These are phyloP conservation scores for Diadema setosum DNA, from an alignment of 35 echinoderm and acorn worm genomes.

Conservation along the genomic window DNA sequence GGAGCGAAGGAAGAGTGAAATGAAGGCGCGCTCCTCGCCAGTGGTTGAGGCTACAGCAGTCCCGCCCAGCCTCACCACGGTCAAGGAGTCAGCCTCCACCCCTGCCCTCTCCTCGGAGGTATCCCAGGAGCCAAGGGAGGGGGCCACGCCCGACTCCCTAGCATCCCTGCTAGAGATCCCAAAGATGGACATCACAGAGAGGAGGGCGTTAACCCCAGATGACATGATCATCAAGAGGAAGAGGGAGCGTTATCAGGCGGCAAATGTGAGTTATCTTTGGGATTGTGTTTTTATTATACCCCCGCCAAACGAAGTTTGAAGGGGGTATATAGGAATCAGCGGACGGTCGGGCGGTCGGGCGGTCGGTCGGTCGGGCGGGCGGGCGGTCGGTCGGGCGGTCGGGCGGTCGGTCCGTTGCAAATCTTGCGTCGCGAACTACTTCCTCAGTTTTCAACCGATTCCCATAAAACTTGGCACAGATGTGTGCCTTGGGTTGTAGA, in stretches of 20 bases:
- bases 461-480: too few relatives aligned
- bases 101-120: constrained; percentile 22
- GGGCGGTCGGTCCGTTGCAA: too few relatives aligned
- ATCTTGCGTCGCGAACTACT: too few relatives aligned
- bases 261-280: constrained; percentile 9
- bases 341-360: too few relatives aligned
- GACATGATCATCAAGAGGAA: constrained; percentile 93
- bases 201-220: constrained; percentile 59
- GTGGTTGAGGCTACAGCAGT: background rate
- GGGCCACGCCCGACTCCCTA: constrained; percentile 2
- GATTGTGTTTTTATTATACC: too few relatives aligned
- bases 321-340: too few relatives aligned
- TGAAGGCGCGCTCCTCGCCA: background rate
- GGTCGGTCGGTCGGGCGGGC: too few relatives aligned
- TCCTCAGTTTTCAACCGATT: too few relatives aligned
- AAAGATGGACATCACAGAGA: constrained; percentile 69
- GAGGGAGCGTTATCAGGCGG: constrained; percentile 48
- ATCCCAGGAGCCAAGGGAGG: background rate
- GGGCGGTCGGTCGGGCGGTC: too few relatives aligned
- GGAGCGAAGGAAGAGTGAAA: background rate
- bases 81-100: background rate
- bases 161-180: constrained; percentile 39
- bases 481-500: too few relatives aligned
- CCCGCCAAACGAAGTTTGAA: too few relatives aligned
- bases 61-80: background rate